phyloP scores from a whole-genome alignment of 2,113 vertebrate species.

The Takifugu flavidus region DNA sequence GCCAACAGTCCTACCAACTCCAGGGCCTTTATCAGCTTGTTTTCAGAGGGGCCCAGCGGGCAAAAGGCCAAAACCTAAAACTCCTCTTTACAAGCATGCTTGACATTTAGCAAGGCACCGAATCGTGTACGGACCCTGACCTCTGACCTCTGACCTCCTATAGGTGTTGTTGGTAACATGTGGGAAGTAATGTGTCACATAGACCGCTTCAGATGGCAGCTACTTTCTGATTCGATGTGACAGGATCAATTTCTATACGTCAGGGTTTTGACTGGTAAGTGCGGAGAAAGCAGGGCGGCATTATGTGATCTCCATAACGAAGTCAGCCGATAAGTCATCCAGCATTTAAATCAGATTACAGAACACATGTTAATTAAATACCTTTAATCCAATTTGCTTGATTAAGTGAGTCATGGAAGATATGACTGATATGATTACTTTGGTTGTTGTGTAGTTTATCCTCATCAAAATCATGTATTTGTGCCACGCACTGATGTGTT shows the following conservation, averaged over 20 bases:
- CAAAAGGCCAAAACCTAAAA: constrained; percentile 2
- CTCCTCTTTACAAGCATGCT: not conserved
- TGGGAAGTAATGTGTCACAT: constrained; percentile 3
- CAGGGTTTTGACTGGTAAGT: not conserved
- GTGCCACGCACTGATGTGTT: no score
- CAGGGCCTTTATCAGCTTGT: constrained; percentile 28
- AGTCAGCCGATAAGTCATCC: no score
- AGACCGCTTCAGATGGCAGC: constrained; percentile 20
- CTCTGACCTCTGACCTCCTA: constrained; percentile 19
- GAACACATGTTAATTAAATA: not conserved
- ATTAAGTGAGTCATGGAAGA: constrained; percentile 54
- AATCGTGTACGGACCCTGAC: constrained; percentile 8
- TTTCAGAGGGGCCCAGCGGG: constrained; percentile 24
- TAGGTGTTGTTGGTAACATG: constrained; percentile 13
- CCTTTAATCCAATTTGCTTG: constrained; percentile 21
- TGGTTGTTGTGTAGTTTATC: constrained; percentile 37
- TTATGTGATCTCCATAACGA: not conserved
- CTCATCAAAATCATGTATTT: constrained; percentile 4
- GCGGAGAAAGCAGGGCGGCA: not conserved
- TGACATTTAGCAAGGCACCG: constrained; percentile 1
- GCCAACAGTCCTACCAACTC: constrained; percentile 9
- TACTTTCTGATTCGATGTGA: constrained; percentile 36
- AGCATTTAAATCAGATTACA: constrained; percentile 53
- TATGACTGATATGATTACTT: constrained; percentile 40
- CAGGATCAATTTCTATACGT: constrained; percentile 12